These are phyloP conservation scores for Chalcis sispes DNA, from an alignment of 2,888 invertebrate species.

Conservation along the genomic window DNA sequence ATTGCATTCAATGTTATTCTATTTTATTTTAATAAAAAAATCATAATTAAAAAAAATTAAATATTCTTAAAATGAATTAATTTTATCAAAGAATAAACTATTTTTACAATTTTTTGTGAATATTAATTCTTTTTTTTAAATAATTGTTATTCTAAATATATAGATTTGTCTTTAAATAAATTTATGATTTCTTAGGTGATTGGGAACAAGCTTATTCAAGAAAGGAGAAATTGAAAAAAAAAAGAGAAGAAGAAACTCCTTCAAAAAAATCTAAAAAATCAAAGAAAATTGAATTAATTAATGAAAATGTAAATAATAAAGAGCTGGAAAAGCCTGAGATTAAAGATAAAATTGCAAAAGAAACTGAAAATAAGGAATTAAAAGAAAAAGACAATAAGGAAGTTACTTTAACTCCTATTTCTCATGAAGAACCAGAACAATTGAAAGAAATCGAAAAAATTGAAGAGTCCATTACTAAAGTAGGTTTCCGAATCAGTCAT, in stretches of 20 bases:
- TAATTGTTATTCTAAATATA: background rate
- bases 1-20: background rate
- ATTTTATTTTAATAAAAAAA: slow-evolving; percentile 7
- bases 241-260: slow-evolving; percentile 79
- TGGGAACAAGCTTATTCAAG: slow-evolving; percentile 85
- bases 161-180: background rate
- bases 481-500: slow-evolving; percentile 42
- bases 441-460: slow-evolving; percentile 65
- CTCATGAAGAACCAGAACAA: slow-evolving; percentile 63
- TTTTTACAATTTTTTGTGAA: background rate
- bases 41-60: slow-evolving; percentile 1
- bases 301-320: slow-evolving; percentile 70
- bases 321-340: slow-evolving; percentile 75
- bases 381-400: slow-evolving; percentile 75
- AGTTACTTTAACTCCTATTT: slow-evolving; percentile 69
- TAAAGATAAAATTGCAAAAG: slow-evolving; percentile 77
- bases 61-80: too few species aligned
- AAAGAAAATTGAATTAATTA: slow-evolving; percentile 77
- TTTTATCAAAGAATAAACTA: background rate
- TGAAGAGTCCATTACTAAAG: slow-evolving; percentile 59
- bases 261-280: slow-evolving; percentile 78
- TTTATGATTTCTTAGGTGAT: slow-evolving; percentile 73
- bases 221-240: slow-evolving; percentile 82
- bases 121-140: too few species aligned
- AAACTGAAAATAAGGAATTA: slow-evolving; percentile 77